Percentiles rank a stretch among this genome's conserved stretches.
phyloP scores from a whole-genome alignment of 1,140 invertebrate genomes.

The Lepidurus packardi region DNA sequence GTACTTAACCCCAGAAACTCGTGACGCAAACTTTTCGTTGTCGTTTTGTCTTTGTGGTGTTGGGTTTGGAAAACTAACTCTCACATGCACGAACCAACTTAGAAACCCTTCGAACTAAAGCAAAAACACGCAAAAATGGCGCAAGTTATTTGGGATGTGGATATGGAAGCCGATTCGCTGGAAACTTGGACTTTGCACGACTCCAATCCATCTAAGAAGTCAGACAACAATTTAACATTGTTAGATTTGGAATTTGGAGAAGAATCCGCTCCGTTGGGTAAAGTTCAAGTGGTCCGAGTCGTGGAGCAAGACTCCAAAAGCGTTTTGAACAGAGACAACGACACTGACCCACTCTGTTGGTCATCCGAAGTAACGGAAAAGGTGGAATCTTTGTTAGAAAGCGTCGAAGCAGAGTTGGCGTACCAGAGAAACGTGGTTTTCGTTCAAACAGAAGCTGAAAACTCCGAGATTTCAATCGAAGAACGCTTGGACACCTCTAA shows the following conservation, averaged over 20 bases:
- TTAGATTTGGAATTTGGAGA: not conserved
- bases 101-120: not conserved
- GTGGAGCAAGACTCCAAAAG: not conserved
- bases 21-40: not conserved
- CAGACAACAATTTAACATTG: not conserved
- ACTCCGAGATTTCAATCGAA: not conserved
- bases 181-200: not conserved
- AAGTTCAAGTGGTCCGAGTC: not conserved
- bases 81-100: not conserved
- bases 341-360: constrained; percentile 7
- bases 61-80: not conserved
- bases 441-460: not conserved
- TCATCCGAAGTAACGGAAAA: not conserved
- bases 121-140: not conserved
- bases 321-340: constrained; percentile 7
- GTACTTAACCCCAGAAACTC: not conserved
- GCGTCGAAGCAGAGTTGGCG: not conserved
- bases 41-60: not conserved
- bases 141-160: not conserved
- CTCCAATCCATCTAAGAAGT: not conserved
- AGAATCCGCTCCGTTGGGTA: not conserved
- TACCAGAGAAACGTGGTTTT: not conserved
- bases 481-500: not conserved
- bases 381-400: not conserved
- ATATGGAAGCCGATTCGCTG: not conserved